These are phyloP conservation scores for Caenorhabditis inopinata DNA, from an alignment of 1,140 invertebrate genomes.

Conservation along the genomic window DNA sequence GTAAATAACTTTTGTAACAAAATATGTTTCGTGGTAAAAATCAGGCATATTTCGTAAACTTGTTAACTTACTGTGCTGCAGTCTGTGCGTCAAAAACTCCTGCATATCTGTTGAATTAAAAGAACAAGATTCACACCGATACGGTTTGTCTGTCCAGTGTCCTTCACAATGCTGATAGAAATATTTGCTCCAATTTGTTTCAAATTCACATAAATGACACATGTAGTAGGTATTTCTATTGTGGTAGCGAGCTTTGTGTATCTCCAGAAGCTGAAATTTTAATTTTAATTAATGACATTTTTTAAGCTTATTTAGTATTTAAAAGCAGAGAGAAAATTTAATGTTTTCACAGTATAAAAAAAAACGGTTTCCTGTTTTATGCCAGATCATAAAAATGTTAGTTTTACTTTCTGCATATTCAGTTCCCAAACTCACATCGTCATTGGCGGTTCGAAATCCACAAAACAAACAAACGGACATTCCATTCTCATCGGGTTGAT, in stretches of 20 bases:
- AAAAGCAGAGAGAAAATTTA: no score
- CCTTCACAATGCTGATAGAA: conserved; percentile 74
- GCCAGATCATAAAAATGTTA: no score
- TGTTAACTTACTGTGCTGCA: conserved; percentile 68
- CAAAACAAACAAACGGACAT: background rate
- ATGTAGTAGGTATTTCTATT: conserved; percentile 71
- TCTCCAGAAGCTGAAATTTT: conserved; percentile 16
- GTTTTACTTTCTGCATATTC: background rate
- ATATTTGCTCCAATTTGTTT: conserved; percentile 72
- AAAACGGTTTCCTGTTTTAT: no score
- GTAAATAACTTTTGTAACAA: no score
- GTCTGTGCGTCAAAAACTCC: conserved; percentile 70
- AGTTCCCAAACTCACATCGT: background rate
- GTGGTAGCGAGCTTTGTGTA: conserved; percentile 37
- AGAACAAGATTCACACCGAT: conserved; percentile 73
- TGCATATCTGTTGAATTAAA: conserved; percentile 70
- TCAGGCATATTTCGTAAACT: background rate
- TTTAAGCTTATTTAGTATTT: no score
- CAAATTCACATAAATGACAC: conserved; percentile 73
- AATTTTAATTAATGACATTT: no score
- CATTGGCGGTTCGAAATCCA: background rate
- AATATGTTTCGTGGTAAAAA: no score
- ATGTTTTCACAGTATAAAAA: no score
- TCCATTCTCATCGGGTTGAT: conserved; percentile 30
- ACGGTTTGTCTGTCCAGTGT: conserved; percentile 67